These are phyloP conservation scores for Muricea muricata DNA, from an alignment of 92 coral and sea anemone genomes.

Conservation along the genomic window DNA sequence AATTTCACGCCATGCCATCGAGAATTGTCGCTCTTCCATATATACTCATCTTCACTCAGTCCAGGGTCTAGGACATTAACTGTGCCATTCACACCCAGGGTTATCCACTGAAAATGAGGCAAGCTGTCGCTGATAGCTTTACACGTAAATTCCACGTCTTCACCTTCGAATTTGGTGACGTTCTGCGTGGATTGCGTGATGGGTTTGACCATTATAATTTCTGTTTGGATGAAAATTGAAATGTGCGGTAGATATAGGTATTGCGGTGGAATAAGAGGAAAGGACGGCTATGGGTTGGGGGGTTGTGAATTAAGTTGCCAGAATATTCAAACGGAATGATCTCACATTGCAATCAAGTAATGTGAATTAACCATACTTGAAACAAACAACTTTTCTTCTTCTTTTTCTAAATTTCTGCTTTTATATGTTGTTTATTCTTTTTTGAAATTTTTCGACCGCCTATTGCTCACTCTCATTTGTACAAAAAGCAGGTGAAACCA, in stretches of 20 bases:
- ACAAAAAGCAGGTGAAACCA: too few relatives aligned
- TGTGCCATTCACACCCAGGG: neutral
- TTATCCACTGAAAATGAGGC: conserved; percentile 97
- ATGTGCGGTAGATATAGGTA: neutral
- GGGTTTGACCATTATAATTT: conserved; percentile 82
- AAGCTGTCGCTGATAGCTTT: conserved; percentile 80
- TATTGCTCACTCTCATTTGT: too few relatives aligned
- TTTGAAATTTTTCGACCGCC: too few relatives aligned
- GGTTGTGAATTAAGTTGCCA: too few relatives aligned
- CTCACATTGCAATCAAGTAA: too few relatives aligned
- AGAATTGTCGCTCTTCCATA: neutral
- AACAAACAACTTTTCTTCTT: too few relatives aligned
- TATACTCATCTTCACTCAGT: neutral
- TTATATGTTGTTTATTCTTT: too few relatives aligned
- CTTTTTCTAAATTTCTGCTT: too few relatives aligned
- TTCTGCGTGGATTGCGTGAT: conserved; percentile 68
- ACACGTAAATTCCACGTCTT: conserved; percentile 82
- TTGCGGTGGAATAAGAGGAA: too few relatives aligned
- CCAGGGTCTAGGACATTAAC: conserved; percentile 3
- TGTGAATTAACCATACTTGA: too few relatives aligned
- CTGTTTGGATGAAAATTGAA: conserved; percentile 46
- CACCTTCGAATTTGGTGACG: conserved; percentile 73
- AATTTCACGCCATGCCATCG: conserved; percentile 79
- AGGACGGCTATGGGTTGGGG: too few relatives aligned
- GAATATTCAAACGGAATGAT: too few relatives aligned